phyloP scores from a whole-genome alignment of 2,797 vertebrate species.

The Capromys pilorides region DNA sequence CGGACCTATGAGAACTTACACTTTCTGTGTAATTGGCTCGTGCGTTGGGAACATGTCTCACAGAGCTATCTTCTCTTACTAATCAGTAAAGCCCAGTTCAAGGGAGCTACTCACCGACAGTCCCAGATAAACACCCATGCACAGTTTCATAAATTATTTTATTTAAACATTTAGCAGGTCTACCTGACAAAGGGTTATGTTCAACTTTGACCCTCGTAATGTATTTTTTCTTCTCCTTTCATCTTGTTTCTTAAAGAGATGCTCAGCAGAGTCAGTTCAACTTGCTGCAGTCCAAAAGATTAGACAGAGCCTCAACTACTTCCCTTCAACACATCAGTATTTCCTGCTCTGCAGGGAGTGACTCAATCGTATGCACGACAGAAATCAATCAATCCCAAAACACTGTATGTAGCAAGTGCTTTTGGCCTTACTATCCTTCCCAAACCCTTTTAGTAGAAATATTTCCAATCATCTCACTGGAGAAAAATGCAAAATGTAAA shows the following conservation, averaged over 20 bases:
- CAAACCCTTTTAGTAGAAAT: background rate
- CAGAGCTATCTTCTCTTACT: background rate
- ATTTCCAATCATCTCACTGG: rapidly evolving
- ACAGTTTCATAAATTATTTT: background rate
- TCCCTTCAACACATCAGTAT: background rate
- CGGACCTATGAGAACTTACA: slow-evolving; percentile 60
- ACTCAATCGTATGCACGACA: background rate
- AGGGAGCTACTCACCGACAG: background rate
- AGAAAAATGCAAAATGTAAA: background rate
- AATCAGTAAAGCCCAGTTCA: slow-evolving; percentile 3
- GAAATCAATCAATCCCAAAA: background rate
- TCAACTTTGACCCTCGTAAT: background rate
- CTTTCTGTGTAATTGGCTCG: slow-evolving; percentile 48
- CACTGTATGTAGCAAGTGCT: background rate
- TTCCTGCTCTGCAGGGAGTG: background rate
- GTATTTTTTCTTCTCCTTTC: background rate
- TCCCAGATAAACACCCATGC: background rate
- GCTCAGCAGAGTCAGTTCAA: background rate
- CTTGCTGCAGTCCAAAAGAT: background rate
- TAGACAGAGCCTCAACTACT: background rate
- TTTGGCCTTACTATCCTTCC: background rate
- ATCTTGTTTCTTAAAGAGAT: background rate
- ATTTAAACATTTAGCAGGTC: background rate
- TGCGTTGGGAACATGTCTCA: background rate
- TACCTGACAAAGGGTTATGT: background rate